Evolutionary conservation across 2,797 vertebrate genomes (phyloP), one percentile per base, ranked within the genome.

Genomic region (Intellagama lesueurii): DNA sequence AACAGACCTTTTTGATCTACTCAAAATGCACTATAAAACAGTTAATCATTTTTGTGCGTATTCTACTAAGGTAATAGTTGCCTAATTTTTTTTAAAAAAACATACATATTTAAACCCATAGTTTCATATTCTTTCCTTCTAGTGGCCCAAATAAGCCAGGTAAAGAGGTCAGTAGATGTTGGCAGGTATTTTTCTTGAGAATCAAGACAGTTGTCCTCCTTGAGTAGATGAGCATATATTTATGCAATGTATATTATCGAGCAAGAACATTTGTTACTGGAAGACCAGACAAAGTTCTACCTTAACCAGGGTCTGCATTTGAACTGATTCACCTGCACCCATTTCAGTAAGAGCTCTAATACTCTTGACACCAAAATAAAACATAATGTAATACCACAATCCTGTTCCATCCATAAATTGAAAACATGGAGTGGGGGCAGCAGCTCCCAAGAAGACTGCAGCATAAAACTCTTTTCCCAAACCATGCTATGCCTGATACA

Each of bases 331-430:
- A 64, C 24, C 90, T 85, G 49, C 72, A 92, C 30, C 56, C 80
- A 90, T 87, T 92, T 92, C 73, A 22, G 47, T 91, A 87, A 75
- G 90, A 85, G 87, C 90, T 86, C 0, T 60, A 91, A 92, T 90
- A 91, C 82, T 91, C 88, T 81, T 85, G 92, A 90, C 2, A 0
- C 30, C 66, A 73, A 93, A 95, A 93, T 87, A 95, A 95, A 87
- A 26, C 69, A 82, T 12, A 60, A 79, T 16, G 3, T 75, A 70
- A 79, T 77, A 52, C 66, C 19, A 82, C 56, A 86, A 86, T 77
- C 60, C 28, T 83, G 69, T 26, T 70, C 12, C 4, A 11, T 44
- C 72, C 73, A 82, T 83, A 19, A 9, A 56, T 40, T 12, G 32
- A 35, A 14, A 52, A 44, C 78, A 32, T 17, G 3, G 19, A 14